phyloP scores from a whole-genome alignment of 2,113 vertebrate genomes.

The Pachyramphus minor region DNA sequence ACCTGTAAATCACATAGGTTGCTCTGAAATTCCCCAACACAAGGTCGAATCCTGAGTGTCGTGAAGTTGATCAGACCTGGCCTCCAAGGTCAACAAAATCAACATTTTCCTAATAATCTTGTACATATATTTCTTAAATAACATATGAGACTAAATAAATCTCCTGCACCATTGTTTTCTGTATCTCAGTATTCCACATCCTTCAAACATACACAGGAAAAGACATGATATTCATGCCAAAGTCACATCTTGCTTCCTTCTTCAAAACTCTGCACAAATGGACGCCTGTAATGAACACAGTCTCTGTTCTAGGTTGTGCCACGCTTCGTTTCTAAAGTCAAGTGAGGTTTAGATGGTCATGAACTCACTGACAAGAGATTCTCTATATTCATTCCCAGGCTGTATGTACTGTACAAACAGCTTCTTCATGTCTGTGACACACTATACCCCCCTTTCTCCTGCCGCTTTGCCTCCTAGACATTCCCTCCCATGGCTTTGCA shows the following conservation, averaged over 20 bases:
- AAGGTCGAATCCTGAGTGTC: not conserved
- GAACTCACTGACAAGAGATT: not conserved
- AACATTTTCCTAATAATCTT: not conserved
- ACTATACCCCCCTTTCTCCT: not conserved
- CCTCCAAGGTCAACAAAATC: not conserved
- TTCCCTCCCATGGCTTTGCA: constrained; percentile 6
- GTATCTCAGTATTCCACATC: not conserved
- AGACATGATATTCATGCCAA: not conserved
- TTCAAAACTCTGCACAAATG: not conserved
- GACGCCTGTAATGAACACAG: not conserved
- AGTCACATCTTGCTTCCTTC: not conserved
- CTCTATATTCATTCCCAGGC: not conserved
- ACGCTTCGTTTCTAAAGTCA: not conserved
- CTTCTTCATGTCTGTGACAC: not conserved
- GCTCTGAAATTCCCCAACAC: not conserved
- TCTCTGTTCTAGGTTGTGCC: not conserved
- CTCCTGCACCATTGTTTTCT: not conserved
- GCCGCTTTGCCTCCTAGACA: not conserved
- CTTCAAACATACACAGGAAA: not conserved
- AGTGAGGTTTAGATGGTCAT: not conserved
- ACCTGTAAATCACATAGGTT: not conserved
- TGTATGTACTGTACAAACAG: not conserved
- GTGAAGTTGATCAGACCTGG: not conserved
- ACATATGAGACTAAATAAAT: not conserved
- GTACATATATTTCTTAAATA: not conserved